Evolutionary conservation across 2,797 vertebrate genomes (phyloP).

Genomic region (Centropyge bicolor): DNA sequence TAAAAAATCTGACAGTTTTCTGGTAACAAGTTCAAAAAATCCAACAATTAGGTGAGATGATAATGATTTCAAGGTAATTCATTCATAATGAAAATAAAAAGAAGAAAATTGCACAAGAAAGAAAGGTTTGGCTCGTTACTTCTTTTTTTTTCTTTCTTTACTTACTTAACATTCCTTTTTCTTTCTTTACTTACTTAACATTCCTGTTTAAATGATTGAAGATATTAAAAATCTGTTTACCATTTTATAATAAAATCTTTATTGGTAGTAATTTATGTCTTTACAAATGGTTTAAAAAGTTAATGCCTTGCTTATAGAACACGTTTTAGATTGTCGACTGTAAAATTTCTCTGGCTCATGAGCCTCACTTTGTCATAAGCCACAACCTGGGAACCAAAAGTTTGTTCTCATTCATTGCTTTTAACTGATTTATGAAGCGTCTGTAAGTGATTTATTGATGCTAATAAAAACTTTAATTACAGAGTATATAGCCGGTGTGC

Average conservation of each 20-base stretch:
- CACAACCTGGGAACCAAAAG: background rate
- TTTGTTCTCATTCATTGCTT: background rate
- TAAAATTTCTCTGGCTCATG: background rate
- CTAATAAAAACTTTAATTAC: background rate
- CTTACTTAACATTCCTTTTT: background rate
- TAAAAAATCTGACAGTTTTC: background rate
- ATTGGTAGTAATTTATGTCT: background rate
- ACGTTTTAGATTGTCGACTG: background rate
- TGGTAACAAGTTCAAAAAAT: background rate
- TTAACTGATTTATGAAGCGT: background rate
- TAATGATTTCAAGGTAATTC: background rate
- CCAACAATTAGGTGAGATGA: background rate
- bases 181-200: background rate
- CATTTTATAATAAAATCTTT: background rate
- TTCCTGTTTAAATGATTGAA: background rate
- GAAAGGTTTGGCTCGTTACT: background rate
- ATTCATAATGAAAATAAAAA: too few species aligned
- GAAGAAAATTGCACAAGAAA: background rate
- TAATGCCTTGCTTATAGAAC: background rate
- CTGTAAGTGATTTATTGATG: background rate
- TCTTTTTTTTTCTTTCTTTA: background rate
- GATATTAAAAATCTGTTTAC: background rate
- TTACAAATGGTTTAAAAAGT: background rate
- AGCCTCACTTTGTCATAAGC: background rate
- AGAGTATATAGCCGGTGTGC: background rate